phyloP scores from a whole-genome alignment of 2,797 vertebrate genomes.

The Fratercula arctica region DNA sequence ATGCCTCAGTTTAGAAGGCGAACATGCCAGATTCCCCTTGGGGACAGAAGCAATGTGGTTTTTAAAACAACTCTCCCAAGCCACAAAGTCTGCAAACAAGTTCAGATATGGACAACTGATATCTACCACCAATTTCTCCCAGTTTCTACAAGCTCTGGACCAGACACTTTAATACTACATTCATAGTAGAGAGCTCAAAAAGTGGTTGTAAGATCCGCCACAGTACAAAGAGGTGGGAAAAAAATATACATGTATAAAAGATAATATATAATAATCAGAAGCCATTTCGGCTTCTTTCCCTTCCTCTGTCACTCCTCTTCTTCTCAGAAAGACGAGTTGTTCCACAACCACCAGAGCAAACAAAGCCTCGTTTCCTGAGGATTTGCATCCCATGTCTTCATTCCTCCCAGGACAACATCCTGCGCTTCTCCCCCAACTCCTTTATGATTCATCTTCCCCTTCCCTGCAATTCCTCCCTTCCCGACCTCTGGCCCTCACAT shows the following conservation, averaged over 20 bases:
- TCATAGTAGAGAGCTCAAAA: not conserved
- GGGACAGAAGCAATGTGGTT: not conserved
- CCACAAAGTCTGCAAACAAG: not conserved
- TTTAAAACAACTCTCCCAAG: not conserved
- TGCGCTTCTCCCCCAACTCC: constrained; percentile 58
- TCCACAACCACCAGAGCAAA: constrained; percentile 32
- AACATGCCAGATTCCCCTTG: not conserved
- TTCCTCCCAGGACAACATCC: constrained; percentile 60
- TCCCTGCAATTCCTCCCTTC: constrained; percentile 56
- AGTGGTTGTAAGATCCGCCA: not conserved
- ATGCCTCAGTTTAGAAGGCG: not conserved
- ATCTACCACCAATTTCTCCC: not conserved
- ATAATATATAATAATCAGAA: not conserved
- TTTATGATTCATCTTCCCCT: constrained; percentile 70
- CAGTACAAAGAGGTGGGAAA: not conserved
- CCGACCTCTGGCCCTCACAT: constrained; percentile 64
- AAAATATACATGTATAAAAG: not conserved
- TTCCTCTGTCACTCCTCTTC: not conserved
- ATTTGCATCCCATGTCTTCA: constrained; percentile 19
- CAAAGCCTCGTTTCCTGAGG: constrained; percentile 64
- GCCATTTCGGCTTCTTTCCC: not conserved
- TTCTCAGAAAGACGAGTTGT: not conserved
- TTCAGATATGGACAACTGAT: not conserved
- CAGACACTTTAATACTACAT: not conserved
- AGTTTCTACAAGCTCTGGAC: not conserved